These are phyloP conservation scores for Drosophila guanche DNA, from an alignment of 1,140 invertebrate species.

Conservation along the genomic window DNA sequence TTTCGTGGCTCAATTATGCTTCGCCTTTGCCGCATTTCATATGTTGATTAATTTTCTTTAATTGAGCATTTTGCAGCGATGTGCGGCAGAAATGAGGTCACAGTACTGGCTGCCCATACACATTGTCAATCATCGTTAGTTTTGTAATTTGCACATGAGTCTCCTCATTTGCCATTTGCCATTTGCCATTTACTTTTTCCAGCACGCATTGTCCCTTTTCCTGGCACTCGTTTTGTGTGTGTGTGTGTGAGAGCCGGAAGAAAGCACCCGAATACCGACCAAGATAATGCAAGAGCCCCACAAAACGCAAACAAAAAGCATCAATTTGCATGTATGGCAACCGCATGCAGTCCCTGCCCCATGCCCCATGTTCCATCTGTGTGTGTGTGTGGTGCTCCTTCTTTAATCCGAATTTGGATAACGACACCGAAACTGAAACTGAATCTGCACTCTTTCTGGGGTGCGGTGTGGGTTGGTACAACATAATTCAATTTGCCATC, in stretches of 20 bases:
- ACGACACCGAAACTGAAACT: slow-evolving; percentile 7
- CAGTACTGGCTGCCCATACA: background rate
- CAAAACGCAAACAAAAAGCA: slow-evolving; percentile 40
- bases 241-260: too few relatives aligned
- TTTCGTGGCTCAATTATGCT: too few relatives aligned
- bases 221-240: background rate
- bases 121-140: slow-evolving; percentile 22
- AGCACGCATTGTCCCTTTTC: background rate
- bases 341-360: slow-evolving; percentile 10
- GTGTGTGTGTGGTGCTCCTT: slow-evolving; percentile 2
- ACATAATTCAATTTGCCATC: slow-evolving; percentile 77
- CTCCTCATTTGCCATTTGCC: slow-evolving; percentile 9
- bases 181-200: slow-evolving; percentile 14
- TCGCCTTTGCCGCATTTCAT: too few relatives aligned
- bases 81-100: too few relatives aligned
- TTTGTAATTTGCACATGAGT: slow-evolving; percentile 7
- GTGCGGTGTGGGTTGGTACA: slow-evolving; percentile 39
- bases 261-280: slow-evolving; percentile 27
- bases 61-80: too few relatives aligned
- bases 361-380: slow-evolving; percentile 20
- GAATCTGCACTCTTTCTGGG: slow-evolving; percentile 56
- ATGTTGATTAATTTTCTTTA: too few relatives aligned
- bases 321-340: slow-evolving; percentile 54
- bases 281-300: slow-evolving; percentile 51
- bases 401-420: slow-evolving; percentile 31